phyloP scores from a whole-genome alignment of 2,888 invertebrate genomes.

The Synanthedon myopaeformis region DNA sequence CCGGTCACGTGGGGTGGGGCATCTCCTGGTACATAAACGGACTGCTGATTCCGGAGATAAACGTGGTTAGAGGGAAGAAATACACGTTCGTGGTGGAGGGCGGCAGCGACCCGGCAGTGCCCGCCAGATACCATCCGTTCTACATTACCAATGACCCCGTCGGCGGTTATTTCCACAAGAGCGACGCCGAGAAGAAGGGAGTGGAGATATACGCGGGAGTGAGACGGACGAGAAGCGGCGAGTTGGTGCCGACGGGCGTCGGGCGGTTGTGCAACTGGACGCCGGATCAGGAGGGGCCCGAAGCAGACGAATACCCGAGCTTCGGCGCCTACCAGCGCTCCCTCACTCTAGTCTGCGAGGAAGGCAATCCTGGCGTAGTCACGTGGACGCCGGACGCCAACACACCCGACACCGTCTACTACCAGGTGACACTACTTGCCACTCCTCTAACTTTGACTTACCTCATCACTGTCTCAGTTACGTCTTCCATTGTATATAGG shows the following conservation, averaged over 20 bases:
- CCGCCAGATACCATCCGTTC: constrained; percentile 92
- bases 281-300: constrained; percentile 77
- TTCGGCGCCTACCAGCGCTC: constrained; percentile 92
- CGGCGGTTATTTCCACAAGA: constrained; percentile 90
- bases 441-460: no score
- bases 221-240: constrained; percentile 75
- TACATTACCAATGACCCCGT: constrained; percentile 92
- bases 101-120: constrained; percentile 80
- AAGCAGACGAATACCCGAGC: constrained; percentile 84
- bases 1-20: constrained; percentile 93
- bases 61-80: constrained; percentile 86
- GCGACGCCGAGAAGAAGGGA: constrained; percentile 80
- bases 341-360: constrained; percentile 84
- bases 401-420: constrained; percentile 93
- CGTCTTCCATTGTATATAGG: no score
- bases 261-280: constrained; percentile 92
- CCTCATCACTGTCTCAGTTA: no score
- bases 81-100: constrained; percentile 92
- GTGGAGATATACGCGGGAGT: constrained; percentile 87
- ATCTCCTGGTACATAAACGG: constrained; percentile 96
- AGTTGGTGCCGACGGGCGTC: constrained; percentile 78
- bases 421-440: constrained; percentile 73
- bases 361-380: constrained; percentile 85
- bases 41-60: constrained; percentile 89
- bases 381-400: constrained; percentile 88